phyloP scores from a whole-genome alignment of 2,113 vertebrate genomes.

The Isurus oxyrinchus region DNA sequence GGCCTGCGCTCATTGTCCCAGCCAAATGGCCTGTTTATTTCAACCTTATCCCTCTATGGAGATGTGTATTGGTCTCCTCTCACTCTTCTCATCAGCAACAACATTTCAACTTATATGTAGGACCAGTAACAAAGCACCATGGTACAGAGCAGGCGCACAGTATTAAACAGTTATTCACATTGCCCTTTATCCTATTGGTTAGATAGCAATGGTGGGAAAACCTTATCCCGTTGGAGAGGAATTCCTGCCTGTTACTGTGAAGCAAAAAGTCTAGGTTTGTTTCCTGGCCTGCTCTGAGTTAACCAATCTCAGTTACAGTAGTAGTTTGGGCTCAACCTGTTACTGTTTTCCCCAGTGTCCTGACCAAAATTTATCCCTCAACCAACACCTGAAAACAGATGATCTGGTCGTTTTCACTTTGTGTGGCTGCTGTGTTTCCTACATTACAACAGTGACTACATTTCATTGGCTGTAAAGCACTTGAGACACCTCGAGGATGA shows the following conservation, averaged over 20 bases:
- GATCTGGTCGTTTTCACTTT: neutral
- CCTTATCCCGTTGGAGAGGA: neutral
- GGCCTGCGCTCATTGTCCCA: too few species aligned
- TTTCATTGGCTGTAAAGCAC: neutral
- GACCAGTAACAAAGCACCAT: too few species aligned
- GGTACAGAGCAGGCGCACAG: too few species aligned
- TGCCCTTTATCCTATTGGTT: too few species aligned
- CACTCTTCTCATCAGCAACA: too few species aligned
- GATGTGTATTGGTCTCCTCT: too few species aligned
- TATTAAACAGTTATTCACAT: too few species aligned
- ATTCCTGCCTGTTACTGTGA: neutral
- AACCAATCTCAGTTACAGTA: neutral
- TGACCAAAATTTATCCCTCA: neutral
- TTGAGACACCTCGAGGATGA: neutral
- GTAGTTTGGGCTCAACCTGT: neutral
- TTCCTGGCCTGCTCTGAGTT: neutral
- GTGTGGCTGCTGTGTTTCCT: neutral
- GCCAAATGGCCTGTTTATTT: too few species aligned
- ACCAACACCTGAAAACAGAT: neutral
- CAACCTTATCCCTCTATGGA: too few species aligned
- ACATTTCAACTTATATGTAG: too few species aligned
- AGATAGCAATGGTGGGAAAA: too few species aligned
- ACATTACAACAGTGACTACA: neutral
- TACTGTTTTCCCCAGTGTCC: neutral
- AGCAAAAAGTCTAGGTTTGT: neutral